Base-by-base conservation (phyloP, 2,113 vertebrate species). In the Neomonachus schauinslandi region DNA sequence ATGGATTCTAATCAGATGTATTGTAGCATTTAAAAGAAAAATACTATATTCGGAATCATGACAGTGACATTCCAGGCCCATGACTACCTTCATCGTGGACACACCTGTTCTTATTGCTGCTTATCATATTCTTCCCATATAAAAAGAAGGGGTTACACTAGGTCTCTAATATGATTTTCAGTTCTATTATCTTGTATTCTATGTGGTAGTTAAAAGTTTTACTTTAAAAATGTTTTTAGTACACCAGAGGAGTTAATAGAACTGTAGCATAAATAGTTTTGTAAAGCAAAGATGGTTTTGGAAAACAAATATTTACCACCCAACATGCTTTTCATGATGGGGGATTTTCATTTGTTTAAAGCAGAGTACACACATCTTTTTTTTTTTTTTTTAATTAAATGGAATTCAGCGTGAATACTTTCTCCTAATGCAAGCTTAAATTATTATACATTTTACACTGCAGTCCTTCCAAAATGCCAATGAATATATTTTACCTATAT, bases 401-500 rank as follows among this genome's bases (percentile, higher is more conserved):
- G n/a, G 4, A 55, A 67, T 74, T 92, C 16, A 92, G 8, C 15
- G 63, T 84, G 77, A 92, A 86, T 92, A 16, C 5, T 89, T 86
- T 96, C 18, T 63, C 14, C 21, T 82, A 95, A 13, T 71, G 21
- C 7, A 92, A 90, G 24, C 49, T 79, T 77, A 95, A 84, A 87
- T 92, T 42, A 63, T 79, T 92, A 22, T 39, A 12, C 55, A 86
- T 95, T 96, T 96, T 59, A 59, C 7, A 69, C 33, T 81, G 6
- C 1, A 51, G 36, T n/a, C 10, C 46, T 15, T 57, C 53, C 79
- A 80, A 91, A 93, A 91, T 88, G 65, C 2, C 69, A 93, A 53
- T 76, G 33, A 80, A 53, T 94, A 46, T 51, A 85, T 96, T 95
- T 63, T 74, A 76, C 76, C 59, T 87, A 83, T 61, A 90, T 91